A percentile compares a stretch with the other conserved stretches of the same genome.
Evolutionary conservation across 2,888 invertebrate genomes (phyloP).

Genomic region (Drosophila demipolita): DNA sequence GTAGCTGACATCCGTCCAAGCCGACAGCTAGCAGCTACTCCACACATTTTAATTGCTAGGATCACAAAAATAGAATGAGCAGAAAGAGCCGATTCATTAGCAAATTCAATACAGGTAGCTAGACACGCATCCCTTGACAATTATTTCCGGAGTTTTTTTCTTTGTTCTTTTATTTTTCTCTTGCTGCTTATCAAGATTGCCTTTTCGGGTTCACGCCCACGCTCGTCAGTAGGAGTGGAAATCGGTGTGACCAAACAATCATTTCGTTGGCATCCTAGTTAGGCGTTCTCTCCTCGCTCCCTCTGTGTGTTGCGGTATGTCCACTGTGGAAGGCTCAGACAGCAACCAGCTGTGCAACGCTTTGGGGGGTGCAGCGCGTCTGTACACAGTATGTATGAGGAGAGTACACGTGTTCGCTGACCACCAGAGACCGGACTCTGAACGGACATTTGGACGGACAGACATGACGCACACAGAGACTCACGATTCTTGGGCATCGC

Average conservation of each 20-base stretch:
- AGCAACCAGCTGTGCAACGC: conserved; percentile 69
- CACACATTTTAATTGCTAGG: conserved; percentile 61
- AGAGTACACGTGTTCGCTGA: conserved; percentile 70
- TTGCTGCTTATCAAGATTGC: conserved; percentile 68
- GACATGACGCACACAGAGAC: conserved; percentile 39
- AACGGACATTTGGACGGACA: conserved; percentile 4
- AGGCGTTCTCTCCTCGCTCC: conserved; percentile 24
- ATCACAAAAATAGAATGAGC: conserved; percentile 27
- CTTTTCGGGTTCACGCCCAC: conserved; percentile 61
- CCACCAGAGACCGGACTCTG: conserved; percentile 39
- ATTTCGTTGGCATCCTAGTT: conserved; percentile 78
- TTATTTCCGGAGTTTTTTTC: conserved; percentile 70
- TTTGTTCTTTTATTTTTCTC: neutral
- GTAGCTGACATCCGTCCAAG: conserved; percentile 68
- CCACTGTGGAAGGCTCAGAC: conserved; percentile 51
- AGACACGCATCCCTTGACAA: conserved; percentile 61
- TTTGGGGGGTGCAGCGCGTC: conserved; percentile 60
- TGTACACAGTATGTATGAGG: conserved; percentile 4
- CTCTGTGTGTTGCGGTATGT: conserved; percentile 63
- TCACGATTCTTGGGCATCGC: conserved; percentile 46
- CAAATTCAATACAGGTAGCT: conserved; percentile 69
- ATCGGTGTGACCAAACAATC: conserved; percentile 60
- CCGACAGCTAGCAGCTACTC: conserved; percentile 9
- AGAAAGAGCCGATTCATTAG: conserved; percentile 58
- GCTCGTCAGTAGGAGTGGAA: conserved; percentile 10